Conservation (phyloP, 2,888 invertebrate species). For the Eupithecia exiguata region DNA sequence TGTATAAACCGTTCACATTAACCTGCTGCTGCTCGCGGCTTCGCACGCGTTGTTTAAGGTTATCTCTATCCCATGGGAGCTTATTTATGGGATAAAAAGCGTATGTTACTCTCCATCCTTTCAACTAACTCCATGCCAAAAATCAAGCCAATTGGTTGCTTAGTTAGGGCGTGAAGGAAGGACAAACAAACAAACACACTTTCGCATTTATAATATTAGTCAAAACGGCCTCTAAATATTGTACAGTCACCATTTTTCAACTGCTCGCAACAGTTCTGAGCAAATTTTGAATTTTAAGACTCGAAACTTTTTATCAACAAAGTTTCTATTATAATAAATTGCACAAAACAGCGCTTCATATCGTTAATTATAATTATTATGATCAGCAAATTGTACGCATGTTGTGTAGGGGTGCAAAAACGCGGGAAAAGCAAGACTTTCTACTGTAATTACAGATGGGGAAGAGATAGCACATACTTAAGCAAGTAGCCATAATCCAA, state of each 20-base stretch:
- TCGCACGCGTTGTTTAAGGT: too few species aligned
- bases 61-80: too few species aligned
- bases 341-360: constrained; percentile 26
- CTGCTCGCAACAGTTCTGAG: not conserved
- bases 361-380: constrained; percentile 36
- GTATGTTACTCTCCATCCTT: too few species aligned
- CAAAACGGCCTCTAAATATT: not conserved
- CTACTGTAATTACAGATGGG: constrained; percentile 61
- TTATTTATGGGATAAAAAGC: too few species aligned
- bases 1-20: too few species aligned
- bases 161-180: too few species aligned
- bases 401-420: constrained; percentile 54
- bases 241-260: not conserved
- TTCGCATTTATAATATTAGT: too few species aligned
- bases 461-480: constrained; percentile 48
- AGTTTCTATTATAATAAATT: constrained; percentile 23
- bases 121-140: too few species aligned
- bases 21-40: too few species aligned
- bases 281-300: too few species aligned
- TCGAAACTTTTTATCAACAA: not conserved
- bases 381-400: constrained; percentile 42
- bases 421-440: constrained; percentile 59
- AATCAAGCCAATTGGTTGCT: too few species aligned
- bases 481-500: constrained; percentile 47
- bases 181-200: too few species aligned